Base-by-base conservation (phyloP, 2,113 vertebrate genomes). In the Pelecanoides urinatrix region DNA sequence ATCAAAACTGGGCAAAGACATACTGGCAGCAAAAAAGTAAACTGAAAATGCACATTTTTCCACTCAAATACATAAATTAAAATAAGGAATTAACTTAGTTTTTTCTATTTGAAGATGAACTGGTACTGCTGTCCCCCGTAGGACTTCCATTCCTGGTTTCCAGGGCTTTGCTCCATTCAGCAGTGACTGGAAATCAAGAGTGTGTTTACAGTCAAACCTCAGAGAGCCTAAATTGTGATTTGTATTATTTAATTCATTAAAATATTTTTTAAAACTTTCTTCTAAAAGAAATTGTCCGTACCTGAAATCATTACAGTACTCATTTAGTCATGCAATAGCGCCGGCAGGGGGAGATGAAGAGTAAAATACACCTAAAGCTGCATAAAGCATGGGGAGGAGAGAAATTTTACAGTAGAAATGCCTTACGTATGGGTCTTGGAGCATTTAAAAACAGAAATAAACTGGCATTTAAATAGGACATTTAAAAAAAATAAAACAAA, bases 311-410 rank as follows among this genome's bases (percentile, higher is more conserved):
- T 17, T 58, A 10, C 16, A 26, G 74, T 13, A 25, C 44, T 49
- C 61, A 18, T 47, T 12, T 26, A 25, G 50, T 2, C 76, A 58
- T 21, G 88, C 68, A 86, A 34, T 5, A 73, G 73, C 10, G 3
- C 75, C 96, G 30, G 81, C 91, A 97, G 96, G 92, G 97, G 98
- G 98, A 95, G 83, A 52, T 25, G 78, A 68, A 90, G 92, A 86
- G 96, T 47, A 82, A 94, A 79, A 67, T 18, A 91, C 6, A 40
- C 53, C 55, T 8, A 25, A 27, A 34, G 25, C 26, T 1, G 22
- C 16, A 49, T 0, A 11, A 61, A 73, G 27, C 14, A 14, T 1
- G 4, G 18, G 11, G 2, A n/a, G 16, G 21, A 68, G 27, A 47
- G 36, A 71, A n/a, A 71, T 66, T 27, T 56, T 2, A 52, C 11